Conservation (phyloP, 1,140 invertebrate species). For the Drosophila tropicalis region DNA sequence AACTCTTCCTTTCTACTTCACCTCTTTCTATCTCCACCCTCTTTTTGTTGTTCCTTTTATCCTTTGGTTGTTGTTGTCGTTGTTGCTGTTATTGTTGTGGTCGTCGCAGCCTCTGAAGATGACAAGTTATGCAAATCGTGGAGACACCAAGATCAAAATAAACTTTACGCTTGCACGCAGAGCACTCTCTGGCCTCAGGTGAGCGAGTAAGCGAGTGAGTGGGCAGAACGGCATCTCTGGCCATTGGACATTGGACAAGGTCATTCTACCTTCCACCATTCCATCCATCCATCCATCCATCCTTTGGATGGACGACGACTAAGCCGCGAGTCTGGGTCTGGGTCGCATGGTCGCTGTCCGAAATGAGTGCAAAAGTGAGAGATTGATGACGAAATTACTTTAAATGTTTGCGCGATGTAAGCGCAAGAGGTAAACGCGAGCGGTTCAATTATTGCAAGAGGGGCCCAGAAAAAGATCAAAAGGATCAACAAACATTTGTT, state of each 20-base stretch:
- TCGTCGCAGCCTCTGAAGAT: conserved; percentile 49
- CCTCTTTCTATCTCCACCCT: conserved; percentile 13
- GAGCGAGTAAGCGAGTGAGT: conserved; percentile 50
- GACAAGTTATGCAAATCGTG: conserved; percentile 81
- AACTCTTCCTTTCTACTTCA: conserved; percentile 43
- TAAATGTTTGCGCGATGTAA: conserved; percentile 63
- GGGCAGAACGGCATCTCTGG: conserved; percentile 59
- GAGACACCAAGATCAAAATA: conserved; percentile 81
- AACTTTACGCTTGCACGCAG: conserved; percentile 65
- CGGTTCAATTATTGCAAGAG: neutral
- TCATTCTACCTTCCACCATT: conserved; percentile 30
- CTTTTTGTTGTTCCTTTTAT: neutral
- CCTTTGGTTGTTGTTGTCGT: neutral
- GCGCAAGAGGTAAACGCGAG: conserved; percentile 23
- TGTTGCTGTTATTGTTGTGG: neutral
- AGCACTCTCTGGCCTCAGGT: conserved; percentile 34
- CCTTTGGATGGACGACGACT: neutral
- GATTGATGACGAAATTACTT: conserved; percentile 82
- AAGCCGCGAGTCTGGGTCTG: neutral
- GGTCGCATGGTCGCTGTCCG: conserved; percentile 43
- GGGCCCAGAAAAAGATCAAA: neutral
- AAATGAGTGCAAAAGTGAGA: conserved; percentile 82
- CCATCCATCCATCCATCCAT: too few relatives aligned
- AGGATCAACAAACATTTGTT: too few relatives aligned
- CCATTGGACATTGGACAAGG: conserved; percentile 56